phyloP scores from a whole-genome alignment of 2,113 vertebrate genomes.

The Xyliphius kryptos region DNA sequence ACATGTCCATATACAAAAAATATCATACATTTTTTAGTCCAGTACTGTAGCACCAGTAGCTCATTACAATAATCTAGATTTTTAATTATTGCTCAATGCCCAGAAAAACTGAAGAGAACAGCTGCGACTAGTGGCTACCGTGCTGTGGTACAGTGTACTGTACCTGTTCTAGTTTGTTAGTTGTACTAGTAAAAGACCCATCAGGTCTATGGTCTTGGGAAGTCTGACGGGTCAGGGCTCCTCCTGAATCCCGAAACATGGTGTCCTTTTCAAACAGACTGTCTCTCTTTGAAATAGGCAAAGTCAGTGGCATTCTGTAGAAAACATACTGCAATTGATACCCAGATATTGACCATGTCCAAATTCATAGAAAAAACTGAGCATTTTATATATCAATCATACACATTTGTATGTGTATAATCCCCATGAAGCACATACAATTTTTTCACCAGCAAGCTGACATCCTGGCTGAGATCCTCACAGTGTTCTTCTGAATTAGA shows the following conservation, averaged over 20 bases:
- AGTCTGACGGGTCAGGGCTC: slow-evolving; percentile 62
- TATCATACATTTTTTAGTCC: slow-evolving; percentile 13
- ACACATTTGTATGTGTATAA: no score
- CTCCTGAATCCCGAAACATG: slow-evolving; percentile 83
- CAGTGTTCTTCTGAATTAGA: no score
- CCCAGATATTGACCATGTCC: no score
- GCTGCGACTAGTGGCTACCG: background rate
- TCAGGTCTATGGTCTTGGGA: slow-evolving; percentile 74
- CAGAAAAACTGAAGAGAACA: no score
- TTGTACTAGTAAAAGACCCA: slow-evolving; percentile 47
- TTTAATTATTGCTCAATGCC: no score
- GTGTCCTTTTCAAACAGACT: slow-evolving; percentile 87
- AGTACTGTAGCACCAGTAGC: no score
- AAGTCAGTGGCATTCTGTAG: slow-evolving; percentile 69
- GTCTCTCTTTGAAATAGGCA: slow-evolving; percentile 87
- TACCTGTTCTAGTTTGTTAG: slow-evolving; percentile 81
- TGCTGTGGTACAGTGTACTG: background rate
- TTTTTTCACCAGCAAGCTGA: no score
- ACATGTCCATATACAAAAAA: no score
- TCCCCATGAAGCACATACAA: no score
- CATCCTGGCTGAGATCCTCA: no score
- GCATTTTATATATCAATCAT: background rate
- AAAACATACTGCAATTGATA: slow-evolving; percentile 15
- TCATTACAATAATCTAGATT: no score
- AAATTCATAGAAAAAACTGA: no score